A percentile compares a stretch with the other conserved stretches of the same genome.
Evolutionary conservation across 2,888 invertebrate genomes (phyloP).

Genomic region (Disparrhopalites patrizii): DNA sequence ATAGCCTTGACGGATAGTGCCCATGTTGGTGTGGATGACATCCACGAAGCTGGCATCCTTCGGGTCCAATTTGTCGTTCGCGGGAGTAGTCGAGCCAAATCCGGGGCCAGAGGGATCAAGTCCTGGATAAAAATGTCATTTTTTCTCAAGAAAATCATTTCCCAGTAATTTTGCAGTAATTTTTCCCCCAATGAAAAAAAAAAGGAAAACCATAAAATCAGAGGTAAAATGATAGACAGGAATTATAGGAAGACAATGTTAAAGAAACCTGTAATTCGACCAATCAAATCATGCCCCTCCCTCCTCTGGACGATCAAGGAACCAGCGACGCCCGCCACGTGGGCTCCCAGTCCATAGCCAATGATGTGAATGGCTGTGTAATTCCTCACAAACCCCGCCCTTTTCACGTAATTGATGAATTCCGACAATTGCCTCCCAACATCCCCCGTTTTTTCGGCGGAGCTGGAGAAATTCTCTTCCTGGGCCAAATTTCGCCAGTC

Average conservation of each 20-base stretch:
- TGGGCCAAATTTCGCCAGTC: slow-evolving; percentile 41
- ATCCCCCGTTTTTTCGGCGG: slow-evolving; percentile 38
- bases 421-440: slow-evolving; percentile 43
- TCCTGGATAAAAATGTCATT: slow-evolving; percentile 11
- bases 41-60: slow-evolving; percentile 71
- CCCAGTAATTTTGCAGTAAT: too few species aligned
- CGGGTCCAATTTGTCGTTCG: slow-evolving; percentile 56
- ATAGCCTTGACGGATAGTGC: slow-evolving; percentile 25
- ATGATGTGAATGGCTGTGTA: slow-evolving; percentile 31
- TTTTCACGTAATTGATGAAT: slow-evolving; percentile 26
- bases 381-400: not conserved
- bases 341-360: slow-evolving; percentile 43
- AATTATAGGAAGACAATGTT: too few species aligned
- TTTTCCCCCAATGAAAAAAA: not conserved
- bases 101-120: slow-evolving; percentile 35
- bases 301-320: not conserved
- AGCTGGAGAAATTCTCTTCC: slow-evolving; percentile 37
- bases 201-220: not conserved
- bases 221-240: too few species aligned
- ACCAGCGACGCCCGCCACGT: slow-evolving; percentile 35
- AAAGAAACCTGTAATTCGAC: slow-evolving; percentile 36
- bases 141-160: too few species aligned
- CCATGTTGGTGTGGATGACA: slow-evolving; percentile 51
- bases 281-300: slow-evolving; percentile 27
- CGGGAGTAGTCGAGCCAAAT: slow-evolving; percentile 20